Evolutionary conservation across 1,140 invertebrate species (phyloP).

Genomic region (Saxidomus purpurata): DNA sequence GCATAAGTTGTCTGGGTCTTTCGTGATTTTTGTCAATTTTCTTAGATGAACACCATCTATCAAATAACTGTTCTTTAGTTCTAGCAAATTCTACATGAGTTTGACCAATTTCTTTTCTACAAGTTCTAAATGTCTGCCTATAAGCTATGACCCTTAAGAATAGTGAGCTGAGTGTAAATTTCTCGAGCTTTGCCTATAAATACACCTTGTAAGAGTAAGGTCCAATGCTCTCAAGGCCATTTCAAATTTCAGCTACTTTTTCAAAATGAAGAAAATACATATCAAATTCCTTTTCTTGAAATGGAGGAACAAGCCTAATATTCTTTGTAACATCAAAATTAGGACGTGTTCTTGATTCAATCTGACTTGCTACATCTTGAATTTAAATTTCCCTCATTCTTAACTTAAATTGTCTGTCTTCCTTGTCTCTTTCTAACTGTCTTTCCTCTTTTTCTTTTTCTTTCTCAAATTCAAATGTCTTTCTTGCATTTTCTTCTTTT

Average conservation of each 20-base stretch:
- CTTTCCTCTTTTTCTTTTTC: not conserved
- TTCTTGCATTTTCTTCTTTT: constrained; percentile 18
- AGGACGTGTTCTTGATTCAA: constrained; percentile 4
- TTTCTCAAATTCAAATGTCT: not conserved
- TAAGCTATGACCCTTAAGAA: constrained; percentile 75
- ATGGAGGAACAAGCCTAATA: constrained; percentile 65
- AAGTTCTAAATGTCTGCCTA: constrained; percentile 67
- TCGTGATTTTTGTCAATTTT: constrained; percentile 67
- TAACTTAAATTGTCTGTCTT: constrained; percentile 23
- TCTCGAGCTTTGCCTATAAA: constrained; percentile 63
- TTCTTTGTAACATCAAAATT: constrained; percentile 59
- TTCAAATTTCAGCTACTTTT: constrained; percentile 64
- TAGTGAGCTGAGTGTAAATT: constrained; percentile 53
- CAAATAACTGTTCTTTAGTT: constrained; percentile 63
- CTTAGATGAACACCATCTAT: no score
- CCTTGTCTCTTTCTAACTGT: no score
- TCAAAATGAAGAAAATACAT: constrained; percentile 73
- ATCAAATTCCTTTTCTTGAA: constrained; percentile 69
- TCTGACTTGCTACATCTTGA: constrained; percentile 38
- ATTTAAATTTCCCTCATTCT: constrained; percentile 47
- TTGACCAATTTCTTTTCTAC: constrained; percentile 59
- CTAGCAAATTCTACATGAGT: constrained; percentile 71
- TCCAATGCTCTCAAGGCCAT: constrained; percentile 58
- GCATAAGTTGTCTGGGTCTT: constrained; percentile 64
- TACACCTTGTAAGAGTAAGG: constrained; percentile 64